These are phyloP conservation scores for Matsumyia berberina DNA, from an alignment of 2,888 invertebrate species.

Conservation along the genomic window DNA sequence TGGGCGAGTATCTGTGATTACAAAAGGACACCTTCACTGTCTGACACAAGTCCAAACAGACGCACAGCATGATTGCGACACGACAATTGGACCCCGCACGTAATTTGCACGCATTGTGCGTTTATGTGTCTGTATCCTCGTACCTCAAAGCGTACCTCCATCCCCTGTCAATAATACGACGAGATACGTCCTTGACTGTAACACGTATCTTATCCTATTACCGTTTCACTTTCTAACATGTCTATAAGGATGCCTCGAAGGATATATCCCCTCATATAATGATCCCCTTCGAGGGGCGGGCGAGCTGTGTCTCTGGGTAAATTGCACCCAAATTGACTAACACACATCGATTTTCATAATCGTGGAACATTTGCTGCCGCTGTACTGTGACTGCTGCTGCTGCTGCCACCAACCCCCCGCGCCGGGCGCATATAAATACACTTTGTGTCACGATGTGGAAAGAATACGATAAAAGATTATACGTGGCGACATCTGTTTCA, in stretches of 20 bases:
- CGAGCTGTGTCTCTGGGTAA: conserved; percentile 38
- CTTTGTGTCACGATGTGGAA: conserved; percentile 84
- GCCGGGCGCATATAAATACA: conserved; percentile 76
- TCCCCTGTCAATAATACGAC: conserved; percentile 46
- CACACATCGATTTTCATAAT: conserved; percentile 76
- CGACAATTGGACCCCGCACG: conserved; percentile 32
- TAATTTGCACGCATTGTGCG: conserved; percentile 8
- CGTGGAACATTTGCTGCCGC: conserved; percentile 68
- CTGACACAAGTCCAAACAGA: conserved; percentile 42
- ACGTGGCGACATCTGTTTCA: conserved; percentile 84
- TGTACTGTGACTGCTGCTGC: conserved; percentile 17
- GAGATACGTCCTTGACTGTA: conserved; percentile 55
- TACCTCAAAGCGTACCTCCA: conserved; percentile 2
- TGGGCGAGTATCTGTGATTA: conserved; percentile 8
- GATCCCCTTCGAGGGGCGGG: conserved; percentile 17
- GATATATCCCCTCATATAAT: conserved; percentile 41
- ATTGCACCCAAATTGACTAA: conserved; percentile 76
- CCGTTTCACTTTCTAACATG: conserved; percentile 70
- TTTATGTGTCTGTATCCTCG: conserved; percentile 1
- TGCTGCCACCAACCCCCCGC: conserved; percentile 46
- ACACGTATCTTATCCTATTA: conserved; percentile 57
- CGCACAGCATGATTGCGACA: conserved; percentile 52
- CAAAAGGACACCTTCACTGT: conserved; percentile 41
- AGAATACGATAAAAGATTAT: conserved; percentile 85
- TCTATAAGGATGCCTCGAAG: conserved; percentile 64